phyloP scores from a whole-genome alignment of 2,113 vertebrate genomes.

The Myocastor coypus region DNA sequence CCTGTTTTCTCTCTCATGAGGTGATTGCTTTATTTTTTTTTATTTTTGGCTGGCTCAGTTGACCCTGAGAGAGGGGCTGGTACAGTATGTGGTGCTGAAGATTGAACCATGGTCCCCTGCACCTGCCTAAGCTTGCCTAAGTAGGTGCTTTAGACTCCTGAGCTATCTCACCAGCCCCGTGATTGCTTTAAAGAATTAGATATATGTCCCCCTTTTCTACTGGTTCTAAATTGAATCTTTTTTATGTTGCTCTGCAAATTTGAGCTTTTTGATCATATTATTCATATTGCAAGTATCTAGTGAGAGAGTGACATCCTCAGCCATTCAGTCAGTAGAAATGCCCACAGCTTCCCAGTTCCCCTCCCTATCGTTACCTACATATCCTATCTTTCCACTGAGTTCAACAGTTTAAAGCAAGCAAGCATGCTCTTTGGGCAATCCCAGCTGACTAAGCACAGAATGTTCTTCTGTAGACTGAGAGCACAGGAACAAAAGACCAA shows the following conservation, averaged over 20 bases:
- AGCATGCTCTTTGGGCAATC: not conserved
- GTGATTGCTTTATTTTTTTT: conserved; percentile 9
- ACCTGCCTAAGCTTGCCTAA: too few species aligned
- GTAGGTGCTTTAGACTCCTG: too few species aligned
- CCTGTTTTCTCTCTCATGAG: conserved; percentile 43
- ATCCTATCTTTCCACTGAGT: not conserved
- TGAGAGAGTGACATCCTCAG: conserved; percentile 1
- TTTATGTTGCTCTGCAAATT: conserved; percentile 40
- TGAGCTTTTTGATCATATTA: conserved; percentile 24
- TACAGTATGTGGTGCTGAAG: too few species aligned
- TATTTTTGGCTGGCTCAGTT: too few species aligned
- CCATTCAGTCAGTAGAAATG: not conserved
- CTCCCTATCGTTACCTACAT: not conserved
- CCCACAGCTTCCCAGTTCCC: not conserved
- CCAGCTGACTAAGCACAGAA: not conserved
- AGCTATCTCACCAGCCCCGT: too few species aligned
- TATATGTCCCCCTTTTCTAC: not conserved
- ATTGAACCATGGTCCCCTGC: too few species aligned
- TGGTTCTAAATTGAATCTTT: conserved; percentile 29
- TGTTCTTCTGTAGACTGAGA: not conserved
- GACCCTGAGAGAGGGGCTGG: too few species aligned
- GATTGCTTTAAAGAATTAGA: conserved; percentile 51
- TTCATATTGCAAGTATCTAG: conserved; percentile 10
- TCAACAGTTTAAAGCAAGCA: conserved; percentile 17
- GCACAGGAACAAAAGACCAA: not conserved